Conservation (phyloP, 2,113 vertebrate species). For the Gracilinanus agilis region DNA sequence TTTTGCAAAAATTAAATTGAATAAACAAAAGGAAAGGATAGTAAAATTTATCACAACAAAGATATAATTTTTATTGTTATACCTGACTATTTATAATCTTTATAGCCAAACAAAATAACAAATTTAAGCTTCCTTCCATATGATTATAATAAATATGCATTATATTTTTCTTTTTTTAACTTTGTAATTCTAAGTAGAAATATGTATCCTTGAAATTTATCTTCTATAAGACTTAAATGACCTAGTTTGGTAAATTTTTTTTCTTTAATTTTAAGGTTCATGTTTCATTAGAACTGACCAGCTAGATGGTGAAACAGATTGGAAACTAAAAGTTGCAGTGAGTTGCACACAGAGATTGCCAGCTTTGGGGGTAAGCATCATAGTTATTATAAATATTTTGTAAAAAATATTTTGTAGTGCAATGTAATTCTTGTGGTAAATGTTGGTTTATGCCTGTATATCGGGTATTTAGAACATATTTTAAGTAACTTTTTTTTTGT, state of each 20-base stretch:
- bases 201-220: neutral
- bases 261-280: conserved; percentile 86
- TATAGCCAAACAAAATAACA: neutral
- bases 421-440: neutral
- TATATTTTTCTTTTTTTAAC: neutral
- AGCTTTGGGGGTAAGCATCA: conserved; percentile 91
- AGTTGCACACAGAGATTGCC: conserved; percentile 95
- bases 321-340: conserved; percentile 97
- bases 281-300: conserved; percentile 98
- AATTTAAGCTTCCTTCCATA: neutral
- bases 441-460: conserved; percentile 42
- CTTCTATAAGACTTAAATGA: neutral
- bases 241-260: conserved; percentile 39
- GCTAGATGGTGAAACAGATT: conserved; percentile 98
- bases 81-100: neutral
- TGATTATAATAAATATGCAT: neutral
- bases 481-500: conserved; percentile 54
- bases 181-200: neutral
- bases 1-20: neutral
- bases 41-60: neutral
- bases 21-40: neutral
- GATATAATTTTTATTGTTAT: neutral
- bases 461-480: neutral
- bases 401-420: neutral
- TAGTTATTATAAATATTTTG: neutral